A percentile compares a stretch with the other conserved stretches of the same genome.
Conservation (phyloP, 2,113 vertebrate genomes). For the Ptyas mucosa region DNA sequence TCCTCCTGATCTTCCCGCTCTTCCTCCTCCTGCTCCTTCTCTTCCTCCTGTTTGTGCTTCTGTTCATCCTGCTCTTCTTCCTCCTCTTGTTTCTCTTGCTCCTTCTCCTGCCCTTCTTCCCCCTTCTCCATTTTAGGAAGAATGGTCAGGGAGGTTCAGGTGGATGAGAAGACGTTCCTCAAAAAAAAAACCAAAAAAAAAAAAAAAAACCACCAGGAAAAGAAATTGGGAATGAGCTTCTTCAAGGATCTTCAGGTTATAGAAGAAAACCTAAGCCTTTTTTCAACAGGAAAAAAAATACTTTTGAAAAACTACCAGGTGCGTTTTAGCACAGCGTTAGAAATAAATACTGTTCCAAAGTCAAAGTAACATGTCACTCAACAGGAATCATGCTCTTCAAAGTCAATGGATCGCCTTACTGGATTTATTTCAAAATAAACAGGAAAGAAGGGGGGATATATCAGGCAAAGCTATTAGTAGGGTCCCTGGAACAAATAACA, state of each 20-base stretch:
- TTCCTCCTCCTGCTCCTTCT: too few species aligned
- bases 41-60: too few species aligned
- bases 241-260: not conserved
- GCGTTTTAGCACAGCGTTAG: not conserved
- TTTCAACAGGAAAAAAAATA: not conserved
- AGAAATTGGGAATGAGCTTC: not conserved
- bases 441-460: not conserved
- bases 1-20: too few species aligned
- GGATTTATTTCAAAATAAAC: not conserved
- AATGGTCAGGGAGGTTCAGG: not conserved
- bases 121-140: not conserved
- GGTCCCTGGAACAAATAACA: not conserved
- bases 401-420: not conserved
- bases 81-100: too few species aligned
- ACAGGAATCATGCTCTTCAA: not conserved
- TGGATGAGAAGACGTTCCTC: not conserved
- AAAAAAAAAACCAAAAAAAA: too few species aligned
- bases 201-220: rapidly evolving
- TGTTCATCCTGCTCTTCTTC: too few species aligned
- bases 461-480: not conserved
- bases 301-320: not conserved
- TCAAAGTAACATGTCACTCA: not conserved
- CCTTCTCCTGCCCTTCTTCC: not conserved
- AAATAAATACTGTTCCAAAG: not conserved
- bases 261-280: too few species aligned